phyloP scores from a whole-genome alignment of 1,140 invertebrate genomes.

The Camponotus pennsylvanicus region DNA sequence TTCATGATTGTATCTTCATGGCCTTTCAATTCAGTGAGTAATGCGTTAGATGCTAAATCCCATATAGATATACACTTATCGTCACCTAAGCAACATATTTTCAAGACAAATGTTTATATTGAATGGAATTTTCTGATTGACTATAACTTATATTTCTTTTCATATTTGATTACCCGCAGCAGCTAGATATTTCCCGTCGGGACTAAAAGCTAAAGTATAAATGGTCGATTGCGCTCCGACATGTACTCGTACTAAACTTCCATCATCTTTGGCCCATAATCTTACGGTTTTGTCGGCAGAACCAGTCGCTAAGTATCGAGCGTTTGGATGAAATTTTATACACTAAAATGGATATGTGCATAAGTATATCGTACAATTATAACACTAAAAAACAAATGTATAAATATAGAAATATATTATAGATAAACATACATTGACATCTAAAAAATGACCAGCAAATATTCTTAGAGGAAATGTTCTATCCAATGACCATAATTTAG shows the following conservation, averaged over 20 bases:
- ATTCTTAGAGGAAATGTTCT: slow-evolving; percentile 92
- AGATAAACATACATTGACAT: slow-evolving; percentile 90
- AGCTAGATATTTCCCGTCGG: slow-evolving; percentile 90
- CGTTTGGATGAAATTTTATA: slow-evolving; percentile 94
- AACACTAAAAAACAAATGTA: background rate
- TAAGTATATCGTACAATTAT: slow-evolving; percentile 1
- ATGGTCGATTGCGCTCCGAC: slow-evolving; percentile 88
- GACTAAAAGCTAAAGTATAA: slow-evolving; percentile 89
- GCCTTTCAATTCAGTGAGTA: slow-evolving; percentile 88
- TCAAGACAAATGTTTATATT: background rate
- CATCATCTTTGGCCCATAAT: slow-evolving; percentile 90
- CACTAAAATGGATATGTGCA: slow-evolving; percentile 85
- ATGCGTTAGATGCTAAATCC: slow-evolving; percentile 89
- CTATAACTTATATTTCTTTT: slow-evolving; percentile 18
- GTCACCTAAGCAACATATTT: slow-evolving; percentile 86
- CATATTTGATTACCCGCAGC: slow-evolving; percentile 87
- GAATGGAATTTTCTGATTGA: background rate
- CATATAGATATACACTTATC: slow-evolving; percentile 90
- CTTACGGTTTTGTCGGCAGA: slow-evolving; percentile 92
- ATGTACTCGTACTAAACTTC: slow-evolving; percentile 88
- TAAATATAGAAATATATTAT: background rate
- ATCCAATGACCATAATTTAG: slow-evolving; percentile 94
- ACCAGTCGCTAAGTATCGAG: slow-evolving; percentile 92
- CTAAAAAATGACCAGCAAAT: slow-evolving; percentile 93
- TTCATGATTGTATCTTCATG: slow-evolving; percentile 88